These are phyloP conservation scores for Rhodophaea formosa DNA, from an alignment of 2,888 invertebrate genomes.

Conservation along the genomic window DNA sequence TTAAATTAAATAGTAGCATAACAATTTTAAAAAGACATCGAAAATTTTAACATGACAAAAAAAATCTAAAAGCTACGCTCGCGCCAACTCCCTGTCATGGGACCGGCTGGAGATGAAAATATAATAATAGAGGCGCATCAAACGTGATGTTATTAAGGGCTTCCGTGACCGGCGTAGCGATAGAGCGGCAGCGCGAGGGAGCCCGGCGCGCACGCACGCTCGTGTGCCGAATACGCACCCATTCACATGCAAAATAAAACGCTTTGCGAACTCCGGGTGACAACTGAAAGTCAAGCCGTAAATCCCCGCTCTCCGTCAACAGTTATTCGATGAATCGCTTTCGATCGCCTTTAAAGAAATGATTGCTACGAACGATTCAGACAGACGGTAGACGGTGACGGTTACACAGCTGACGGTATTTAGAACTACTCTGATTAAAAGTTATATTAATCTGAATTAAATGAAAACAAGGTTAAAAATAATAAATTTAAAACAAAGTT, in stretches of 20 bases:
- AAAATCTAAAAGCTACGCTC: conserved; percentile 51
- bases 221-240: conserved; percentile 65
- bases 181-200: conserved; percentile 30
- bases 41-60: conserved; percentile 41
- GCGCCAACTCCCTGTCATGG: conserved; percentile 65
- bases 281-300: conserved; percentile 49
- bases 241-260: conserved; percentile 73
- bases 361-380: conserved; percentile 19
- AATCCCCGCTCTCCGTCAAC: conserved; percentile 42
- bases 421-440: no score
- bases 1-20: background rate
- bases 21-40: conserved; percentile 28
- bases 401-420: no score
- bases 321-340: conserved; percentile 34
- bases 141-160: conserved; percentile 80
- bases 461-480: no score
- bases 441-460: no score
- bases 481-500: no score
- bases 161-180: conserved; percentile 71
- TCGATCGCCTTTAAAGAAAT: conserved; percentile 36
- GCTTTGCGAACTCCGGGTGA: conserved; percentile 52
- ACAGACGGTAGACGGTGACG: conserved; percentile 10
- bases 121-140: conserved; percentile 81
- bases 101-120: conserved; percentile 76
- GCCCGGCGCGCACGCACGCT: conserved; percentile 61